These are phyloP conservation scores for Polyommatus iphigenia DNA, from an alignment of 2,888 invertebrate species.

Conservation along the genomic window DNA sequence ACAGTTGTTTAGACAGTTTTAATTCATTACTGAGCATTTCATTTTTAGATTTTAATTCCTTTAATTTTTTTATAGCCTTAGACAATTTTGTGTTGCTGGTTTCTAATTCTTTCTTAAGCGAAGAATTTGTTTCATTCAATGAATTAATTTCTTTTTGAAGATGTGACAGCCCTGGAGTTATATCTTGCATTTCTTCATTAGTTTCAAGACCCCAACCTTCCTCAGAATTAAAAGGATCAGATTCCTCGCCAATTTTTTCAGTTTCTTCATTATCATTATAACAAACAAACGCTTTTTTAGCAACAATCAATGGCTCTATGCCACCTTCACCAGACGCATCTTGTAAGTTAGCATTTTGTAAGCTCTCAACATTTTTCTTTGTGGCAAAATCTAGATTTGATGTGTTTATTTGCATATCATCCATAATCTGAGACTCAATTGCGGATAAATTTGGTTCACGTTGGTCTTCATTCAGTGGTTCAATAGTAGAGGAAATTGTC, in stretches of 20 bases:
- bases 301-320: conserved; percentile 66
- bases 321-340: conserved; percentile 41
- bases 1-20: conserved; percentile 73
- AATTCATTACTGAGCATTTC: conserved; percentile 81
- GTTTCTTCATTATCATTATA: conserved; percentile 53
- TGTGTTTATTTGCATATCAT: conserved; percentile 46
- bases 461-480: conserved; percentile 56
- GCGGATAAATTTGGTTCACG: conserved; percentile 53
- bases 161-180: conserved; percentile 72
- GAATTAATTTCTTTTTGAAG: conserved; percentile 81
- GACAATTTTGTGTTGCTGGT: conserved; percentile 85
- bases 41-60: conserved; percentile 87
- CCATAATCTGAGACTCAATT: conserved; percentile 70
- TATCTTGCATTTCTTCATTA: conserved; percentile 55
- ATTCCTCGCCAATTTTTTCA: conserved; percentile 41
- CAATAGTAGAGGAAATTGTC: conserved; percentile 72
- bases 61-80: conserved; percentile 91
- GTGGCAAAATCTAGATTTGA: conserved; percentile 45
- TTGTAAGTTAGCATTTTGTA: conserved; percentile 47
- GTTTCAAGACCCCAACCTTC: conserved; percentile 72
- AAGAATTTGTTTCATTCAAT: conserved; percentile 79
- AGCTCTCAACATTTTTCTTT: conserved; percentile 50
- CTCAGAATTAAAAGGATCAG: conserved; percentile 70
- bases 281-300: conserved; percentile 79
- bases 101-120: conserved; percentile 82